Evolutionary conservation across 2,888 invertebrate genomes (phyloP).

Genomic region (Aproaerema taeniolella): DNA sequence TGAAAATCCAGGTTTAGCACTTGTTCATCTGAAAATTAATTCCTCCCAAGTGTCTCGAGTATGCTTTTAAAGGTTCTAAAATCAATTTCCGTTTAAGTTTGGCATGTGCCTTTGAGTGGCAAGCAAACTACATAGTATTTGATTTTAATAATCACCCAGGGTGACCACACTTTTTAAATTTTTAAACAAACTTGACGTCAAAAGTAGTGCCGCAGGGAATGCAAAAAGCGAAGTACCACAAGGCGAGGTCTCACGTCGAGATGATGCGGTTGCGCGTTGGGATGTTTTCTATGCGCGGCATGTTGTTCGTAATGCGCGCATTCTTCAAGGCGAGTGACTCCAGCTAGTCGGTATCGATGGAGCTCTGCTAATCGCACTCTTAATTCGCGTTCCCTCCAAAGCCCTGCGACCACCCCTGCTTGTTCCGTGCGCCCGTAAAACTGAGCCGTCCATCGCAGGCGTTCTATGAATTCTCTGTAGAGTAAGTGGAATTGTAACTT

Average conservation of each 20-base stretch:
- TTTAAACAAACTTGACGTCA: no score
- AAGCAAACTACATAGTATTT: no score
- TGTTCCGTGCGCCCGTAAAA: constrained; percentile 93
- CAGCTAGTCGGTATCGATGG: constrained; percentile 88
- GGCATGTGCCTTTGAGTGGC: no score
- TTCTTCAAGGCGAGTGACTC: constrained; percentile 89
- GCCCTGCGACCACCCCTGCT: constrained; percentile 84
- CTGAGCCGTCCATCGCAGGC: constrained; percentile 90
- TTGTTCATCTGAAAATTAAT: no score
- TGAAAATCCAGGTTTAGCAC: no score
- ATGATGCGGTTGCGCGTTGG: constrained; percentile 66
- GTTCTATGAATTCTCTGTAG: constrained; percentile 86
- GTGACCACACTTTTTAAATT: no score
- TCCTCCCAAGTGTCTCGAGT: no score
- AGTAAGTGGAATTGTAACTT: no score
- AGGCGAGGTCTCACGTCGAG: constrained; percentile 77
- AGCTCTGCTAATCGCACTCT: constrained; percentile 89
- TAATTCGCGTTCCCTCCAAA: constrained; percentile 91
- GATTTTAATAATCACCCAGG: no score
- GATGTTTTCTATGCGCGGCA: constrained; percentile 79
- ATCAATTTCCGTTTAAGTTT: no score
- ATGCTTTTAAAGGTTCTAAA: no score
- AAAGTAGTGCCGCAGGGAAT: constrained; percentile 22
- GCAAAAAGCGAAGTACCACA: constrained; percentile 35
- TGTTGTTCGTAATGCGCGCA: constrained; percentile 92